Base-by-base conservation (phyloP, 2,888 invertebrate genomes). In the Steinernema carpocapsae region DNA sequence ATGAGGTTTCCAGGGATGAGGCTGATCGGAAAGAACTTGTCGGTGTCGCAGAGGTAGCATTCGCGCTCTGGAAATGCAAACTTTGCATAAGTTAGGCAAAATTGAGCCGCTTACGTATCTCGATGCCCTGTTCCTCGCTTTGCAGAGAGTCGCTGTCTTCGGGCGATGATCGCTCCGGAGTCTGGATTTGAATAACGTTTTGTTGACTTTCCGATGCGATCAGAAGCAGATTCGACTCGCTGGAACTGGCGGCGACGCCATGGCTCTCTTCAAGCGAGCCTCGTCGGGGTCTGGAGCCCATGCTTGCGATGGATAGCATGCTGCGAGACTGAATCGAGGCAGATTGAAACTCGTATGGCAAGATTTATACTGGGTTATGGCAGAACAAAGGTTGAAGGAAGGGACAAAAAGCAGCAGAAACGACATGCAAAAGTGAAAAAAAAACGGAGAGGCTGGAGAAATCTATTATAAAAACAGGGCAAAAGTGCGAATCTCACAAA, bases 21-120 rank as follows among this genome's bases (percentile, higher is more conserved):
- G 19, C 79, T 80, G 75, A 79, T 79, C 26, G 86, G 80, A 64
- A 84, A 85, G 0, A 77, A 45, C 42, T 78, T 77, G 29, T 82
- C 82, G 42, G 80, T 80, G 76, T 86, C 85, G 71, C 83, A 78
- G 75, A 86, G 76, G 10, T 83, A 81, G 72, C 86, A 86, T 24
- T 81, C 80, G 7, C 84, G 78, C 75, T 82, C 84, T 84, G 74
- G 76, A 84, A 59, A 70, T n/a, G 12, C 22, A 10, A 10, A 32
- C 46, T 24, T 32, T 48, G 14, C 32, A 32, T n/a, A 24, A 24
- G 12, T 70, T 24, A 6, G 43, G 42, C 32, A 32, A 52, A 71
- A 19, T 59, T 37, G 14, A 59, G 19, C 6, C 17, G 7, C 59
- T 42, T 29, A 71, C 70, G 24, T n/a, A 59, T 45, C 17, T 64